A percentile compares a stretch with the other conserved stretches of the same genome.
These are phyloP conservation scores for Melikaiella ostensackeni DNA, from an alignment of 2,888 invertebrate species.

Conservation along the genomic window DNA sequence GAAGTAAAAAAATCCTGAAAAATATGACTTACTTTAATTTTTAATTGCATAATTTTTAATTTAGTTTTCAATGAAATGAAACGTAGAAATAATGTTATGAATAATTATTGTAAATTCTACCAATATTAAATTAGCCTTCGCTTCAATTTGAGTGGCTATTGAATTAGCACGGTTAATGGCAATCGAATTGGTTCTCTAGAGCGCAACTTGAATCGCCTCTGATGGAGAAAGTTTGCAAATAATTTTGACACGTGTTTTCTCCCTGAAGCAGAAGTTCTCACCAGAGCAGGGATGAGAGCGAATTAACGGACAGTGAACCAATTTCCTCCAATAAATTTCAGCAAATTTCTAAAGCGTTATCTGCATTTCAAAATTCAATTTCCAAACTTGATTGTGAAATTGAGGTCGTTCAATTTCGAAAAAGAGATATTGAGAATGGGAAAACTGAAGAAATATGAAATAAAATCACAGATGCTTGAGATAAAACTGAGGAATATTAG, in stretches of 20 bases:
- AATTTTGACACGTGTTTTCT: conserved; percentile 33
- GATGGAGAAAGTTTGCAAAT: conserved; percentile 29
- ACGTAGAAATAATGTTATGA: no score
- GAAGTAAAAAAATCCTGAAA: neutral
- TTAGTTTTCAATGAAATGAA: no score
- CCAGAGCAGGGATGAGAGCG: neutral
- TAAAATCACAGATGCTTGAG: neutral
- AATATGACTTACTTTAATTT: neutral
- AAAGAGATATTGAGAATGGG: neutral
- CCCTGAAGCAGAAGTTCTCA: conserved; percentile 20
- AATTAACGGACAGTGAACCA: conserved; percentile 24
- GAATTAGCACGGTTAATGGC: conserved; percentile 14
- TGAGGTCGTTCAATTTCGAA: neutral
- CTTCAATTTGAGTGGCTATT: neutral
- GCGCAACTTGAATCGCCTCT: neutral
- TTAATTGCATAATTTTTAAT: no score
- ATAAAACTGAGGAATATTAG: neutral
- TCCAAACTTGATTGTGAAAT: neutral
- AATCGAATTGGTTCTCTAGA: conserved; percentile 14
- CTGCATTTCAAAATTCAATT: conserved; percentile 3
- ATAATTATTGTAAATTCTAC: no score
- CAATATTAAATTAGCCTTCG: neutral
- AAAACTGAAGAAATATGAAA: neutral
- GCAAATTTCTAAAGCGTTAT: neutral
- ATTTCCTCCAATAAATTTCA: conserved; percentile 9